Evolutionary conservation across 2,888 invertebrate genomes (phyloP).

Genomic region (Onchidella celtica): DNA sequence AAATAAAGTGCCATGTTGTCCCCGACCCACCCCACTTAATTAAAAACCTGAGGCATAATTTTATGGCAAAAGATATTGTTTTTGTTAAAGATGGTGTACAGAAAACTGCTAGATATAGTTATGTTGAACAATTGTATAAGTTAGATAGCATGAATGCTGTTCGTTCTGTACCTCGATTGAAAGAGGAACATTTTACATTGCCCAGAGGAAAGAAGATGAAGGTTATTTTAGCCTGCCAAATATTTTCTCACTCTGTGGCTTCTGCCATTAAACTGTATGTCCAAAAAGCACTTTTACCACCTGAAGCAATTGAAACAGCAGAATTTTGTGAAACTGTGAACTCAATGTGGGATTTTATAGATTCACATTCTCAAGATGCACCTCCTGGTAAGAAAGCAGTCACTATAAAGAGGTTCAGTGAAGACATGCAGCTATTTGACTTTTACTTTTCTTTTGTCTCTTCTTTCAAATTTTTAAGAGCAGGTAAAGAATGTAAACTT

Average conservation of each 20-base stretch:
- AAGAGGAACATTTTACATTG: not conserved
- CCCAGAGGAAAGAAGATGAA: constrained; percentile 28
- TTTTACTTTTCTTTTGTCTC: constrained; percentile 2
- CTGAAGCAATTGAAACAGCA: constrained; percentile 18
- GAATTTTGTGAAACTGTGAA: constrained; percentile 4
- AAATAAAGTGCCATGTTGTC: not conserved
- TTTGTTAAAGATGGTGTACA: not conserved
- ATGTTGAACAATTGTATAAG: not conserved
- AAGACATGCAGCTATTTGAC: not conserved
- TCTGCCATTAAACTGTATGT: constrained; percentile 13
- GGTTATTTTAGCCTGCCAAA: constrained; percentile 29
- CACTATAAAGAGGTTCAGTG: not conserved
- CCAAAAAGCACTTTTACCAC: not conserved
- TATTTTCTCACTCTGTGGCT: constrained; percentile 26
- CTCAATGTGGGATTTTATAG: constrained; percentile 28
- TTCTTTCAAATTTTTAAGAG: not conserved
- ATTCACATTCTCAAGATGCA: constrained; percentile 12
- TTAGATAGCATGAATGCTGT: not conserved
- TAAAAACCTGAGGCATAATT: constrained; percentile 26
- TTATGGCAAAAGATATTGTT: constrained; percentile 4
- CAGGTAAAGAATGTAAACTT: not conserved
- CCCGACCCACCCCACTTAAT: constrained; percentile 30
- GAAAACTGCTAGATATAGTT: not conserved
- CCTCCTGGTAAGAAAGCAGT: constrained; percentile 22
- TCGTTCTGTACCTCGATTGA: not conserved